A percentile compares a stretch with the other conserved stretches of the same genome.
Evolutionary conservation across 2,113 vertebrate genomes (phyloP).

Genomic region (Phyllostomus hastatus): DNA sequence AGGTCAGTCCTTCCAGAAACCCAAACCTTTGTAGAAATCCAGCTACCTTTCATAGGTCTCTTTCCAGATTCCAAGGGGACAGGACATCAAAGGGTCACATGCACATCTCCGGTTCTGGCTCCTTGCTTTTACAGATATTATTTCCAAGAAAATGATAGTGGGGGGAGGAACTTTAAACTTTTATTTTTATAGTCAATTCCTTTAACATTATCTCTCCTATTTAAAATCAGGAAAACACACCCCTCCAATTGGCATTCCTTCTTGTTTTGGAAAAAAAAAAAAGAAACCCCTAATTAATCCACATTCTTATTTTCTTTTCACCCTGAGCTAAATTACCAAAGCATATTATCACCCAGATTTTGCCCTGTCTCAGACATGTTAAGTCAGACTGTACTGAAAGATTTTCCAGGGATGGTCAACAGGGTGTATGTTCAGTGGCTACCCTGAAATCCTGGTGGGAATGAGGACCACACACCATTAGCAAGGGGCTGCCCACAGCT

Average conservation of each 20-base stretch:
- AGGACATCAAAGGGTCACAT: background rate
- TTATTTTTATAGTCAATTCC: background rate
- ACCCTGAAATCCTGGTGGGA: constrained; percentile 65
- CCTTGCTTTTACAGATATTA: background rate
- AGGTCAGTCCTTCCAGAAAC: background rate
- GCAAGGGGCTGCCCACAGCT: background rate
- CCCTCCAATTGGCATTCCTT: background rate
- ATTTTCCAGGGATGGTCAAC: constrained; percentile 60
- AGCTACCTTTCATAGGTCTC: background rate
- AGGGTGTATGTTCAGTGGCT: constrained; percentile 71
- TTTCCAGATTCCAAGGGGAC: background rate
- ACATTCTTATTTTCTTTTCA: background rate
- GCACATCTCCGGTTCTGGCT: background rate
- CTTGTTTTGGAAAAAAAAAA: background rate
- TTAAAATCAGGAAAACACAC: constrained; percentile 9
- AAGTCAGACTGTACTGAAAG: constrained; percentile 17
- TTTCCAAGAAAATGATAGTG: background rate
- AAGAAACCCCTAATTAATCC: background rate
- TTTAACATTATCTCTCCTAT: background rate
- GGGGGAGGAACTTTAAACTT: background rate
- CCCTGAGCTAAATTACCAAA: background rate
- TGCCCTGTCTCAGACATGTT: background rate
- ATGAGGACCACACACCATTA: constrained; percentile 51
- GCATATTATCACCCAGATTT: background rate
- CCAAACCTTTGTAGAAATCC: background rate